Base-by-base conservation (phyloP, 2,797 vertebrate genomes). In the Dallia pectoralis region DNA sequence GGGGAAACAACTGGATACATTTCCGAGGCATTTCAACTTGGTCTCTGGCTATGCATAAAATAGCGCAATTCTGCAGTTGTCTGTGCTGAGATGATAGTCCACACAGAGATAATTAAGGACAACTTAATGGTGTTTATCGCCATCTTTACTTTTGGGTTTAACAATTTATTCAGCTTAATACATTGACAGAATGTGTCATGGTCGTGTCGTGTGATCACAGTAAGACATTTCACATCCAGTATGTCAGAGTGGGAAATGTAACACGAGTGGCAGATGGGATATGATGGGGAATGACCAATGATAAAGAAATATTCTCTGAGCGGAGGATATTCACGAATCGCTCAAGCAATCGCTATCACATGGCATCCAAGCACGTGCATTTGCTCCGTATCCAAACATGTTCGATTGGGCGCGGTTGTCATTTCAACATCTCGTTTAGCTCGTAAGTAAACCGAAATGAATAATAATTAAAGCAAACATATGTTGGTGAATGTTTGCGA, bases 321-420 rank as follows among this genome's bases (percentile, higher is more conserved):
- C n/a, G 66, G 47, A 29, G 66, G 15, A 77, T 61, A 74, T 70
- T 74, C 47, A 29, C 70, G 78, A 40, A 78, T 32, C 51, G 15
- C 51, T 78, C 53, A 59, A 32, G 56, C 48, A 71, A 49, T 68
- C 67, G 36, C 51, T 56, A 22, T 44, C 63, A 30, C 4, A 44
- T 32, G 69, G 66, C 68, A 72, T 53, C 71, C 56, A 73, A 36
- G 33, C 69, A 48, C 27, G 70, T 69, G 48, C 32, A 53, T 71
- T 72, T 77, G 69, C 47, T 71, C 36, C 49, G 32, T 71, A 44
- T 73, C 67, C 27, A 30, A 2, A 44, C 40, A 14, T 44, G 6
- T 44, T 12, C 40, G 40, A 44, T 44, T 40, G 12, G 40, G 12
- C 40, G 14, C 14, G 40, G 40, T 44, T 44, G 40, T 44, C 40